Percentiles rank a stretch among this genome's conserved stretches.
Evolutionary conservation across 2,113 vertebrate species (phyloP).

Genomic region (human): GRCh38 chr6:95484501-95485000

Average conservation of each 20-base stretch:
- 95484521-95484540: constrained; percentile 13
- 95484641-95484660: background rate
- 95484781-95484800: too few species aligned
- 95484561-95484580: background rate
- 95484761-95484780: background rate
- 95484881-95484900: too few species aligned
- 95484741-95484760: background rate
- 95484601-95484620: background rate
- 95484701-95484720: background rate
- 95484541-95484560: background rate
- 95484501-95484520: background rate
- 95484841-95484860: too few species aligned
- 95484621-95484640: background rate
- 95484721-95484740: background rate
- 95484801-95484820: too few species aligned
- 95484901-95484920: too few species aligned
- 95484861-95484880: too few species aligned
- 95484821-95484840: too few species aligned
- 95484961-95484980: too few species aligned
- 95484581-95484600: background rate
- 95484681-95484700: background rate
- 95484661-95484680: background rate
- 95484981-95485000: too few species aligned
- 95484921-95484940: too few species aligned
- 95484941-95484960: too few species aligned